Conservation (phyloP, 2,113 vertebrate species). For the Deroptyus accipitrinus region DNA sequence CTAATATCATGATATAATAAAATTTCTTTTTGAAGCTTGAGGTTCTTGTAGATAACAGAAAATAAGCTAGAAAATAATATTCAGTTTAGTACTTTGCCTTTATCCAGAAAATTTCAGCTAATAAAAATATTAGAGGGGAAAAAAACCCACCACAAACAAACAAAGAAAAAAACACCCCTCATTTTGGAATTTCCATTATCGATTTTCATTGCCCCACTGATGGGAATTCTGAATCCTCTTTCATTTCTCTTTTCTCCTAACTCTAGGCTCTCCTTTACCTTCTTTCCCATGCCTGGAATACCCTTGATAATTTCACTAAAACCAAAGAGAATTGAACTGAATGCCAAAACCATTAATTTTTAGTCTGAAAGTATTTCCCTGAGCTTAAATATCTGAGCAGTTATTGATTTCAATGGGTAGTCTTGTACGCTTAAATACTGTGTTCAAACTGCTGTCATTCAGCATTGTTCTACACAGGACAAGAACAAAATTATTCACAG, state of each 20-base stretch:
- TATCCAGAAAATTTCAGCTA: background rate
- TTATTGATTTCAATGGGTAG: background rate
- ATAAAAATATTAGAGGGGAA: background rate
- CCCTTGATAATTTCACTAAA: background rate
- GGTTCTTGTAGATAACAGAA: background rate
- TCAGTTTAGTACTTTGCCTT: background rate
- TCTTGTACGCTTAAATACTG: background rate
- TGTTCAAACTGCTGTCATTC: background rate
- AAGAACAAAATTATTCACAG: background rate
- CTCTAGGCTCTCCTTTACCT: background rate
- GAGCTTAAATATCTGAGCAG: background rate
- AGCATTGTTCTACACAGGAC: background rate
- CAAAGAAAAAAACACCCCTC: background rate
- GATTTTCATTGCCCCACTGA: background rate
- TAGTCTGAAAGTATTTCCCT: fast-evolving
- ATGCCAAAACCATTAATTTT: fast-evolving
- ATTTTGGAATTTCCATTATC: background rate
- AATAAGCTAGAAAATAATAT: background rate
- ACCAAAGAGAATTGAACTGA: background rate
- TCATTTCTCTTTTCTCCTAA: background rate
- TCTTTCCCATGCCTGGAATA: background rate
- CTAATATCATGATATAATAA: background rate
- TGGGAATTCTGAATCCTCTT: background rate
- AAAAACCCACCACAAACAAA: background rate
- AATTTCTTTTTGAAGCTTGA: background rate